phyloP scores from a whole-genome alignment of 2,888 invertebrate genomes.

The Amphipyra berbera region DNA sequence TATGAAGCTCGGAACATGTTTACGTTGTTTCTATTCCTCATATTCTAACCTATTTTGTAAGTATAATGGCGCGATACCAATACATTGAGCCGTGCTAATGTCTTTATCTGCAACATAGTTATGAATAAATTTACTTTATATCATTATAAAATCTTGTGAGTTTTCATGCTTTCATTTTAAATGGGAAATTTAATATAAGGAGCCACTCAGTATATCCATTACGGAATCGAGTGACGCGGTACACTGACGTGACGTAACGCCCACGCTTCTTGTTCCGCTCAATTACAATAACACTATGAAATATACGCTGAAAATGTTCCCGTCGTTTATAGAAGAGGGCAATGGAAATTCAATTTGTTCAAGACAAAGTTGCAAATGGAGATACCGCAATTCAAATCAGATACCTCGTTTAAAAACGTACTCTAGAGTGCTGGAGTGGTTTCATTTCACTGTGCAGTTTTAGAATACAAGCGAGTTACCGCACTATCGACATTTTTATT shows the following conservation, averaged over 20 bases:
- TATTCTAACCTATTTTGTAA: slow-evolving; percentile 36
- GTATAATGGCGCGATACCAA: slow-evolving; percentile 42
- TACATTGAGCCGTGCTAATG: slow-evolving; percentile 35
- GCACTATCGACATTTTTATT: slow-evolving; percentile 31
- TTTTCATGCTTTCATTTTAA: slow-evolving; percentile 50
- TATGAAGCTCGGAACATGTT: slow-evolving; percentile 45
- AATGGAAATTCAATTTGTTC: slow-evolving; percentile 63
- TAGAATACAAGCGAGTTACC: slow-evolving; percentile 19
- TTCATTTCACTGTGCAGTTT: slow-evolving; percentile 35
- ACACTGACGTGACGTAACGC: slow-evolving; percentile 55
- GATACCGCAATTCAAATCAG: slow-evolving; percentile 54
- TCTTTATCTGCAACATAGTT: slow-evolving; percentile 32
- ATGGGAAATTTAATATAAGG: slow-evolving; percentile 70
- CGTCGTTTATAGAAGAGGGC: slow-evolving; percentile 44
- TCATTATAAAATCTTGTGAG: slow-evolving; percentile 3
- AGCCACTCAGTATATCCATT: slow-evolving; percentile 65
- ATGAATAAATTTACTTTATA: slow-evolving; percentile 37
- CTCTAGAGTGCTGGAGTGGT: slow-evolving; percentile 38
- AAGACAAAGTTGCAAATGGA: slow-evolving; percentile 56
- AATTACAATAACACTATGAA: slow-evolving; percentile 55
- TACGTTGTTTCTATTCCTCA: slow-evolving; percentile 33
- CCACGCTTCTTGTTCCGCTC: slow-evolving; percentile 48
- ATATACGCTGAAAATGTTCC: slow-evolving; percentile 52
- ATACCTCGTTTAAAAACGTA: slow-evolving; percentile 55
- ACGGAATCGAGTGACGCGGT: slow-evolving; percentile 62